Percentiles rank a stretch among this genome's conserved stretches.
These are phyloP conservation scores for Himantopus leucocephalus DNA, from an alignment of 2,113 vertebrate genomes.

Conservation along the genomic window DNA sequence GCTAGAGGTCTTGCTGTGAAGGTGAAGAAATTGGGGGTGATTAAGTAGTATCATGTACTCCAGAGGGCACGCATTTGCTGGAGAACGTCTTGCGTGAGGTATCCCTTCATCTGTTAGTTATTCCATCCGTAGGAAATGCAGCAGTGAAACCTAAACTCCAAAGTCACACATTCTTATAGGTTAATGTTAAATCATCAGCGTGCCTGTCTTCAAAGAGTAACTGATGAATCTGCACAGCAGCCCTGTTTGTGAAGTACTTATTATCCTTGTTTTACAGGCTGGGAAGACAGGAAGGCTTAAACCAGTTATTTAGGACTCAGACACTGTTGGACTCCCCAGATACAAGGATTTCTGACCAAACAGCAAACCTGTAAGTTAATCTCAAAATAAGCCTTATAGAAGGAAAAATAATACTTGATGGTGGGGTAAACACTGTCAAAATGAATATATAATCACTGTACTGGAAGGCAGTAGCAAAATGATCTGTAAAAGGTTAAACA, in stretches of 20 bases:
- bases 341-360: background rate
- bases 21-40: background rate
- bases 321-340: background rate
- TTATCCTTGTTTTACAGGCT: background rate
- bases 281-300: background rate
- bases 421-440: background rate
- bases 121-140: background rate
- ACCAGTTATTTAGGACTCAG: background rate
- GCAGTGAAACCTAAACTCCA: background rate
- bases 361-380: background rate
- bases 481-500: background rate
- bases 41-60: background rate
- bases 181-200: background rate
- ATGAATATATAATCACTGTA: background rate
- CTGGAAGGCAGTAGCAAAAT: background rate
- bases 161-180: background rate
- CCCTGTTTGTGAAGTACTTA: background rate
- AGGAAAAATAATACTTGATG: background rate
- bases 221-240: background rate
- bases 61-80: background rate
- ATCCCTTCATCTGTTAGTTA: background rate
- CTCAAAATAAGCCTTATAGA: background rate
- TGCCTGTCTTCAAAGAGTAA: background rate
- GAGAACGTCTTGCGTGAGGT: background rate
- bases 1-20: background rate